phyloP scores from a whole-genome alignment of 2,797 vertebrate species.

The Sebastes taczanowskii region DNA sequence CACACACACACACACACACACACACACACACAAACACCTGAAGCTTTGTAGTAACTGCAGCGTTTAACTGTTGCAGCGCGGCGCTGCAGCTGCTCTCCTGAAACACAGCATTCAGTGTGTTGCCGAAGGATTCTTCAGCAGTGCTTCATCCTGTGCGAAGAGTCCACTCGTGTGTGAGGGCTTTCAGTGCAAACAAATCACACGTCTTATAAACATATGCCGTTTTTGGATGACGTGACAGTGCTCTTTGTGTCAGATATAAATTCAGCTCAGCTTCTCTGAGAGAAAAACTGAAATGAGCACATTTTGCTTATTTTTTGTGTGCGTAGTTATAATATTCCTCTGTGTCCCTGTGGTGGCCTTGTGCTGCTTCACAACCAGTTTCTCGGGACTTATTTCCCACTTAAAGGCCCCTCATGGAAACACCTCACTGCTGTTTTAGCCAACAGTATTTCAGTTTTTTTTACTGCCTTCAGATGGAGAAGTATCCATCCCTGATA shows the following conservation, averaged over 20 bases:
- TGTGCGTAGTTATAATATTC: neutral
- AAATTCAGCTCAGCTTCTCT: neutral
- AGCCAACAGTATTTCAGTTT: neutral
- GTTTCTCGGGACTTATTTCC: neutral
- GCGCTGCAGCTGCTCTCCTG: neutral
- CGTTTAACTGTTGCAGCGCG: neutral
- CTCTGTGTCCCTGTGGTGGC: neutral
- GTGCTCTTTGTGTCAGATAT: neutral
- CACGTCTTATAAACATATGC: neutral
- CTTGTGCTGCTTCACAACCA: neutral
- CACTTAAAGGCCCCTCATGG: neutral
- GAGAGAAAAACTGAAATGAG: neutral
- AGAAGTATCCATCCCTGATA: neutral
- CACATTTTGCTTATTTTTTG: neutral
- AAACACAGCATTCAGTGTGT: neutral
- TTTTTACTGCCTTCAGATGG: neutral
- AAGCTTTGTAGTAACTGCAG: neutral
- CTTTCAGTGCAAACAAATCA: neutral
- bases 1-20: neutral
- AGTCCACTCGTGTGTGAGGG: neutral
- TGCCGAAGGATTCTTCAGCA: neutral
- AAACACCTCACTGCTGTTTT: neutral
- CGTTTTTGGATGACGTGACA: neutral
- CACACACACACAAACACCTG: slow-evolving; percentile 1
- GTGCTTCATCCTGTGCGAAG: neutral